Evolutionary conservation across 2,797 vertebrate genomes (phyloP), one percentile per base, ranked within the genome.

Genomic region (Characodon lateralis): DNA sequence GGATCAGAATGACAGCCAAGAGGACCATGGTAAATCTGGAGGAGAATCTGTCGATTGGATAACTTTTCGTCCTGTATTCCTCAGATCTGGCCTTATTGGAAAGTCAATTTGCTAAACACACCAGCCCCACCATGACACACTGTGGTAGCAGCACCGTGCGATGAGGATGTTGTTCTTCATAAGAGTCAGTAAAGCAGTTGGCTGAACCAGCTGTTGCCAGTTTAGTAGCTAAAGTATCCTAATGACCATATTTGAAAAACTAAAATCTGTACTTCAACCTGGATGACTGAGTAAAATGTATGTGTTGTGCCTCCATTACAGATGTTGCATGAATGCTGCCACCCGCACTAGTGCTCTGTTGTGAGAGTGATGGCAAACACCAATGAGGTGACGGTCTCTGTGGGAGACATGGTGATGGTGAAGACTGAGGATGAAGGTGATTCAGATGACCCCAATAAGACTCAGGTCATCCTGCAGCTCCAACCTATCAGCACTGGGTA

Each of bases 381-480:
- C 0, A 95, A 97, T 0, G 97, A 98, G 93, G 97, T 97, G 78
- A 96, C 96, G 22, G 95, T 98, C 94, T 97, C 97, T 69, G 95
- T 98, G 93, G 97, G 95, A 80, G 97, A 99, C 85, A 95, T 98
- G 88, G 96, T 99, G 87, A 96, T 98, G 91, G 95, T 98, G 86
- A 97, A 97, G 90, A 90, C 94, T 14, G 95, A 95, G 0, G 95
- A 93, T 12, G 96, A 97, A 0, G 95, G 94, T 12, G 96, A 96
- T 84, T 92, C 93, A 5, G 95, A 96, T 53, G 97, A 98, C 92
- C 96, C 96, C 43, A 96, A 92, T 82, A 99, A 98, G 92, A 97
- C 97, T 55, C 98, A 98, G 92, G 97, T 99, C 90, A 98, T 98
- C 81, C 87, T 98, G 56, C 98, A 99, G 91, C 96, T 99, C 70